Evolutionary conservation across 2,888 invertebrate species (phyloP).

Genomic region (Ochropacha duplaris): DNA sequence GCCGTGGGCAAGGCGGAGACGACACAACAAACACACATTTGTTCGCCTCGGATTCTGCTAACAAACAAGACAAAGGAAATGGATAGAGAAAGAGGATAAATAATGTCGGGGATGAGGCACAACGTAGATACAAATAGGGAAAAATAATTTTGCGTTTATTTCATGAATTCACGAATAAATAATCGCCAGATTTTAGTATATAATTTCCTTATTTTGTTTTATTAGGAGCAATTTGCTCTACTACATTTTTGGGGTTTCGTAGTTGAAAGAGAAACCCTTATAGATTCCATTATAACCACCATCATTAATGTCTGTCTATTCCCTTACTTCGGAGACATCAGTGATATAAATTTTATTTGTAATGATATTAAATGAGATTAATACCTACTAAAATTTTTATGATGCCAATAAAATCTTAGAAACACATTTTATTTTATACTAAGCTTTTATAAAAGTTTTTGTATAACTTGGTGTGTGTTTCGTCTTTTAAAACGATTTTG

Average conservation of each 20-base stretch:
- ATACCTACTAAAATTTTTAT: too few species aligned
- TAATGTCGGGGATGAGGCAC: conserved; percentile 47
- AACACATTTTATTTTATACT: too few species aligned
- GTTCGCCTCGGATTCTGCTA: conserved; percentile 52
- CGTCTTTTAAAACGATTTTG: too few species aligned
- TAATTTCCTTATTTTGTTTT: not conserved
- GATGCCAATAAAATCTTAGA: too few species aligned
- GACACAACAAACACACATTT: conserved; percentile 61
- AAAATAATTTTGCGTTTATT: conserved; percentile 32
- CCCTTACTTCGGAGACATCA: too few species aligned
- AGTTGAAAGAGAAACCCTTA: not conserved
- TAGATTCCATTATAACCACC: too few species aligned
- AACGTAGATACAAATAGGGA: conserved; percentile 39
- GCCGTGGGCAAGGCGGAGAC: conserved; percentile 39
- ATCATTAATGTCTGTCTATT: too few species aligned
- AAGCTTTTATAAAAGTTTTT: too few species aligned
- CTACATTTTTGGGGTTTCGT: not conserved
- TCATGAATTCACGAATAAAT: conserved; percentile 20
- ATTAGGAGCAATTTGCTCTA: not conserved
- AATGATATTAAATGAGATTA: too few species aligned
- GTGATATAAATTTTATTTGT: too few species aligned
- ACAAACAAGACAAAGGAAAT: conserved; percentile 66
- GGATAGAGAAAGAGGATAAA: conserved; percentile 61
- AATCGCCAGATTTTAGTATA: conserved; percentile 20
- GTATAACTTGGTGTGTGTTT: too few species aligned